These are phyloP conservation scores for Anguilla megastoma DNA, from an alignment of 2,797 vertebrate species.

Conservation along the genomic window DNA sequence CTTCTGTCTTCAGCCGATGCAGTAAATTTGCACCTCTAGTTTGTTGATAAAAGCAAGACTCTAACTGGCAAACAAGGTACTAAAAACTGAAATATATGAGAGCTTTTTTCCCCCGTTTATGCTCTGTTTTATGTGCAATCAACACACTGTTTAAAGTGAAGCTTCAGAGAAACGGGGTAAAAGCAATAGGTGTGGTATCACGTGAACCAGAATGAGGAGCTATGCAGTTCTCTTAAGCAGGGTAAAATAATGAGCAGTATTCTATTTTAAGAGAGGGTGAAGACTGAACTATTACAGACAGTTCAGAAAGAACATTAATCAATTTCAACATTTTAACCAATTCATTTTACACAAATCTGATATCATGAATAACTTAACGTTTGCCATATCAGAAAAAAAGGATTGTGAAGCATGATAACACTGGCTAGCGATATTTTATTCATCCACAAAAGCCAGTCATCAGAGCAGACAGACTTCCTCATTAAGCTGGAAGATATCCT, in stretches of 20 bases:
- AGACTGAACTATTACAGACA: not conserved
- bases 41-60: not conserved
- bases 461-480: slow-evolving; percentile 17
- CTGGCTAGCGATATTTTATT: not conserved
- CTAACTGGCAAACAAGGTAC: not conserved
- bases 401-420: not conserved
- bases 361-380: not conserved
- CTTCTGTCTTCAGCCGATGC: not conserved
- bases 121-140: not conserved
- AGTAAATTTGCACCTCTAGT: not conserved
- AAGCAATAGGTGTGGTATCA: not conserved
- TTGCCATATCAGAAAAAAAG: not conserved
- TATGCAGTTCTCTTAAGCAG: not conserved
- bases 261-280: not conserved
- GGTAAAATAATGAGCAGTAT: not conserved
- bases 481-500: slow-evolving; percentile 26
- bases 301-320: not conserved
- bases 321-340: slow-evolving; percentile 1
- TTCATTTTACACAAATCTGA: not conserved
- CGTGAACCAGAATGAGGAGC: not conserved
- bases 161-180: not conserved
- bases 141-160: not conserved
- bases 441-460: not conserved
- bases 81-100: not conserved
- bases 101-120: not conserved